Base-by-base conservation (phyloP, 2,113 vertebrate genomes). In the Salvator merianae region DNA sequence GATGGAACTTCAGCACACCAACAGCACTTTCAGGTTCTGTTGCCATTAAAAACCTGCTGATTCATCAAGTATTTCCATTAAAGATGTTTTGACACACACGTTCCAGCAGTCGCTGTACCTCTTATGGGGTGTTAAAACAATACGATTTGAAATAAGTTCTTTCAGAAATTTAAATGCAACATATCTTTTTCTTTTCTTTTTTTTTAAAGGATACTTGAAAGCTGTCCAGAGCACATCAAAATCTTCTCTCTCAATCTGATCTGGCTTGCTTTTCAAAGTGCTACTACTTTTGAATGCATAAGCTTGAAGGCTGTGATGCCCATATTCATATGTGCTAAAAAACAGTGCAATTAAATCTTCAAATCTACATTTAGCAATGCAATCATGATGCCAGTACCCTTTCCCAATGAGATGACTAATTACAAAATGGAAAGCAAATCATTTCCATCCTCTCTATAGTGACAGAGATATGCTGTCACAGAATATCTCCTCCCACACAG, bases 361-460 rank as follows among this genome's bases (percentile, higher is more conserved):
- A 89, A 88, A 92, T 79, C 85, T 91, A 81, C 91, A 88, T 90
- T 76, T 50, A 69, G 76, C 89, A 89, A 91, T 55, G 65, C 10
- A 75, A 92, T 93, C 92, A 93, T 86, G 53, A 22, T 90, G 91
- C 89, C 74, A 90, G 86, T 89, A 91, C 87, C 85, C 89, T 92
- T 93, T 77, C 90, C 88, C 90, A 84, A 91, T 84, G 88, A 88
- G 89, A 86, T 78, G 77, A 83, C 55, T 87, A 94, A 93, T 91
- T 92, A 91, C 72, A 87, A 93, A 86, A 74, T 79, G 81, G 88
- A 88, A 69, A 73, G 55, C 72, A 79, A 93, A 92, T 81, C 83
- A 81, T 94, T 88, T 74, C 83, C 82, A 75, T 86, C 62, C 87
- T 84, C 2, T n/a, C 8, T 5, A 40, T 26, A 71, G 72, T 69